These are phyloP conservation scores for Heterotilapia buettikoferi DNA, from an alignment of 2,113 vertebrate genomes.

Conservation along the genomic window DNA sequence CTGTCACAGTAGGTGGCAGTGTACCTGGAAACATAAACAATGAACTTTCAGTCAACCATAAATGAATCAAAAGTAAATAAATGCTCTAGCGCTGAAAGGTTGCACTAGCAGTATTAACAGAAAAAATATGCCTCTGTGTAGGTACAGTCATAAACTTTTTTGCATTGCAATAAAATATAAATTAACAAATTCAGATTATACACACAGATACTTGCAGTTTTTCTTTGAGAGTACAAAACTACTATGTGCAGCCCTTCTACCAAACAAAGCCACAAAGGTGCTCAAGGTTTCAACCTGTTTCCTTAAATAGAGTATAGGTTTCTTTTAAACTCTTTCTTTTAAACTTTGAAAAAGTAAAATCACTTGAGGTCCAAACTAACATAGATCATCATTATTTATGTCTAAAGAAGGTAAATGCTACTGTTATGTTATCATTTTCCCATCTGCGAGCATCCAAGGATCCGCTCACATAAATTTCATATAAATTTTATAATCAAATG, in stretches of 20 bases:
- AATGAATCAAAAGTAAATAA: background rate
- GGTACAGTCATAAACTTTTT: background rate
- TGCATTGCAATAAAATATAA: background rate
- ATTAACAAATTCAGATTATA: background rate
- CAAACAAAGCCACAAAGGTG: background rate
- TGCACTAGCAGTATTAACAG: background rate
- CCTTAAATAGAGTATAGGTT: background rate
- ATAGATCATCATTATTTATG: background rate
- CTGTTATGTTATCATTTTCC: background rate
- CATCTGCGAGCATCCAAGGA: rapidly evolving
- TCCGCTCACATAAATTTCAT: rapidly evolving
- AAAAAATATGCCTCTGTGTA: background rate
- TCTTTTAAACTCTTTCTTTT: background rate
- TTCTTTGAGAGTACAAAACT: background rate
- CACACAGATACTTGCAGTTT: background rate
- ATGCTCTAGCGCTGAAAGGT: background rate
- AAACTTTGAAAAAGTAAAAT: background rate
- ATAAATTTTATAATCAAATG: background rate
- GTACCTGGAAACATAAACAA: background rate
- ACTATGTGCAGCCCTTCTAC: background rate
- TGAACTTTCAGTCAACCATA: background rate
- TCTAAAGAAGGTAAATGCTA: background rate
- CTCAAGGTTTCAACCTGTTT: background rate
- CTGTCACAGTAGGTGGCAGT: background rate
- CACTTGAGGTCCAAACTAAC: background rate